Percentiles rank a stretch among this genome's conserved stretches.
Conservation (phyloP, 2,888 invertebrate genomes). For the Octodonta nipae region DNA sequence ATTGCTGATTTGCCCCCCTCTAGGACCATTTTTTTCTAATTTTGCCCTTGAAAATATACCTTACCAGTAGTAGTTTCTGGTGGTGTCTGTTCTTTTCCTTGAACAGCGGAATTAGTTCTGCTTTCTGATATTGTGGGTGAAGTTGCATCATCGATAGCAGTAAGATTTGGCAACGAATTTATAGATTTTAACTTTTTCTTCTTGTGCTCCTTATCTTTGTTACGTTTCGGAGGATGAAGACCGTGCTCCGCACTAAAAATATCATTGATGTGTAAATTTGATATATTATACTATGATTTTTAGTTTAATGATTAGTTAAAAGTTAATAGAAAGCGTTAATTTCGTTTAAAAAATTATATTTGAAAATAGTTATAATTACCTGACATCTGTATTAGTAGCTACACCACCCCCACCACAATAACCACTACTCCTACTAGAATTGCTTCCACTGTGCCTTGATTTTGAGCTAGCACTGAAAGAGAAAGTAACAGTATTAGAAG, state of each 20-base stretch:
- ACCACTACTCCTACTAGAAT: conserved; percentile 68
- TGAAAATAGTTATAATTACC: too few relatives aligned
- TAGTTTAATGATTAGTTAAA: too few relatives aligned
- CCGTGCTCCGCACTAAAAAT: conserved; percentile 31
- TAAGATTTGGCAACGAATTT: conserved; percentile 10
- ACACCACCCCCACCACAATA: conserved; percentile 56
- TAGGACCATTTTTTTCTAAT: too few relatives aligned
- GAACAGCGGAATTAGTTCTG: too few relatives aligned
- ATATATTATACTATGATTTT: background rate
- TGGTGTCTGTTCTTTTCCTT: too few relatives aligned
- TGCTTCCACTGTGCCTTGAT: conserved; percentile 63
- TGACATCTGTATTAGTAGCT: too few relatives aligned
- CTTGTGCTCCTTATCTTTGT: conserved; percentile 47
- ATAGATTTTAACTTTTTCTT: conserved; percentile 42
- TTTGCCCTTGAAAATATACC: too few relatives aligned
- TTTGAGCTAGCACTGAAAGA: conserved; percentile 58
- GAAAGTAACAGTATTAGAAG: conserved; percentile 2
- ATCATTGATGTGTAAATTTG: background rate
- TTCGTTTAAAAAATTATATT: too few relatives aligned
- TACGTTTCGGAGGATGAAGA: conserved; percentile 39
- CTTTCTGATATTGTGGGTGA: too few relatives aligned
- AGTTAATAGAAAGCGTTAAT: too few relatives aligned
- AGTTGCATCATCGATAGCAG: conserved; percentile 9
- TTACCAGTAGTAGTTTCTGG: background rate
- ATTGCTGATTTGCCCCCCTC: too few relatives aligned